A percentile compares a stretch with the other conserved stretches of the same genome.
Evolutionary conservation across 2,797 vertebrate species (phyloP).

Genomic region (Sorex maritimensis): DNA sequence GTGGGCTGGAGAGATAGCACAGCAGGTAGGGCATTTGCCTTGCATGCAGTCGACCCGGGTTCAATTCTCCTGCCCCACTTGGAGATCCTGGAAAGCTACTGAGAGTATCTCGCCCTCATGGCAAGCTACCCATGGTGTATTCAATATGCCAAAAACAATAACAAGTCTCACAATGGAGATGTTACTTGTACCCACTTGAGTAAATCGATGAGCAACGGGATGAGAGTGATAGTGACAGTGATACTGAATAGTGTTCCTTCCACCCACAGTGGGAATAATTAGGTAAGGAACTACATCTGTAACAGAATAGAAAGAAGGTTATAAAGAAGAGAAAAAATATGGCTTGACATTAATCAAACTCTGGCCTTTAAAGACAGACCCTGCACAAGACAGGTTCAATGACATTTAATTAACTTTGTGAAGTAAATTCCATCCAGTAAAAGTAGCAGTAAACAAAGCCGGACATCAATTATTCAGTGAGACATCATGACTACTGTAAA

Average conservation of each 20-base stretch:
- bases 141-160: no score
- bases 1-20: no score
- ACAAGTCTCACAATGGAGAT: no score
- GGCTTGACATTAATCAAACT: background rate
- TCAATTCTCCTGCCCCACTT: no score
- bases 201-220: no score
- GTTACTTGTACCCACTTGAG: no score
- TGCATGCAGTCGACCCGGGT: no score
- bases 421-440: background rate
- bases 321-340: conserved; percentile 5
- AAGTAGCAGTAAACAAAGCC: conserved; percentile 33
- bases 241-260: background rate
- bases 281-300: background rate
- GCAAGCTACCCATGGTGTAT: no score
- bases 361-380: conserved; percentile 22
- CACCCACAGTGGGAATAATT: background rate
- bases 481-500: conserved; percentile 23
- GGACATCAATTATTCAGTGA: background rate
- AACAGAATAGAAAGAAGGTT: background rate
- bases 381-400: background rate
- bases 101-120: no score
- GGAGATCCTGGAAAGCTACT: no score
- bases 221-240: no score
- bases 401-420: conserved; percentile 1
- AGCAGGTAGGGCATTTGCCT: no score